Base-by-base conservation (phyloP, 2,797 vertebrate genomes). In the Peromyscus melanophrys region DNA sequence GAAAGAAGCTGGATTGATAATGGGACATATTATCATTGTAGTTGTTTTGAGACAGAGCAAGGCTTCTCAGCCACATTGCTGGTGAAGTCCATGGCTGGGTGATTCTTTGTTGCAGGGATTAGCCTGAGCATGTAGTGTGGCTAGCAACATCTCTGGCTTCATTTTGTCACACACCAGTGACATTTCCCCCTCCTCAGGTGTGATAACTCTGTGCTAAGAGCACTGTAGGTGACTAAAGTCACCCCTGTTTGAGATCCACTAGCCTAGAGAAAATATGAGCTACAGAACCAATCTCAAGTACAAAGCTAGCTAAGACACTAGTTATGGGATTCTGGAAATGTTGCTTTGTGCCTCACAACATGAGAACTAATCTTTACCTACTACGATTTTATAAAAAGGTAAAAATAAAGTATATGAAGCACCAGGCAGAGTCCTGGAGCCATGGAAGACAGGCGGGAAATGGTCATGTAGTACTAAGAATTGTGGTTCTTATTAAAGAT, bases 1-100 rank as follows among this genome's bases (percentile, higher is more conserved):
- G 57, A 95, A 90, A 85, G 69, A 52, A 67, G 57, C 17, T 90
- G 63, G 61, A 85, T 4, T 40, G 55, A 83, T 49, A 59, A 65
- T 75, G 37, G n/a, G 76, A 83, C 71, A 43, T 31, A n/a, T 9
- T 3, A n/a, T 34, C 34, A n/a, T 1, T 10, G 13, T 21, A 73
- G 43, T 40, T 59, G 2, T 52, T 84, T 52, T 1, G 3, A 82
- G 34, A 55, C 1, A 59, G 5, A 92, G n/a, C 4, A 29, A 52
- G 23, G 1, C 34, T 80, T 59, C 55, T 73, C 40, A 40, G 31
- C 31, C 61, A 40, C 27, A n/a, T 37, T 27, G 57, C 29, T 69
- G 12, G 3, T 57, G 43, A 84, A 31, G 4, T 57, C 31, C 13
- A 2, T 27, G 13, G 12, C 69, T 10, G 21, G 29, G 11, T 10